phyloP scores from a whole-genome alignment of 92 coral and sea anemone species.

The Zoanthus gigantus region DNA sequence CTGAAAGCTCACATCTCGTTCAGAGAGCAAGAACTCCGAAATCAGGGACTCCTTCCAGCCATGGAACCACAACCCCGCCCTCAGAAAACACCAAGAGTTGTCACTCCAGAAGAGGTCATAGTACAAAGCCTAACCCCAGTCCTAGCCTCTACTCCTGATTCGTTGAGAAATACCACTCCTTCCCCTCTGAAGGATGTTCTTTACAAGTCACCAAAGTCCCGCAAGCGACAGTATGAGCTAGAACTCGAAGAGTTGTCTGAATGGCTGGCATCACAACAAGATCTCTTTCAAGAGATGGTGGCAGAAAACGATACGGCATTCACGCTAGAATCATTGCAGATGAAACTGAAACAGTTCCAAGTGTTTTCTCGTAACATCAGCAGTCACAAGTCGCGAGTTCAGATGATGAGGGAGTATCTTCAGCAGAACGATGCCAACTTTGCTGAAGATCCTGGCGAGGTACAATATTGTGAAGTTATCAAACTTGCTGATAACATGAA shows the following conservation, averaged over 20 bases:
- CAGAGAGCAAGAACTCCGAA: constrained; percentile 78
- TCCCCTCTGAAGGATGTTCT: constrained; percentile 51
- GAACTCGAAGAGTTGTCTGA: constrained; percentile 91
- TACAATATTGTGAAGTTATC: constrained; percentile 56
- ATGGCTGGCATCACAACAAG: constrained; percentile 89
- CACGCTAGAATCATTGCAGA: constrained; percentile 76
- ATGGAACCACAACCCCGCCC: constrained; percentile 49
- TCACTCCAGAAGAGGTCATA: constrained; percentile 46
- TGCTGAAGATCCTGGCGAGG: constrained; percentile 51
- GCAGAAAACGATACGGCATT: constrained; percentile 78
- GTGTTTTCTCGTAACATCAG: constrained; percentile 81
- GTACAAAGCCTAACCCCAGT: constrained; percentile 49
- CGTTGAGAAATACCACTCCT: constrained; percentile 55
- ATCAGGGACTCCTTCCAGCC: constrained; percentile 67
- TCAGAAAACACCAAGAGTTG: constrained; percentile 52
- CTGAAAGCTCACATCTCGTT: constrained; percentile 71
- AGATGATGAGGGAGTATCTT: constrained; percentile 79
- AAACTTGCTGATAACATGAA: constrained; percentile 88
- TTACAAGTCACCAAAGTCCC: constrained; percentile 80
- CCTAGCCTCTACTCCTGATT: constrained; percentile 56
- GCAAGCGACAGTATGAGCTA: constrained; percentile 78
- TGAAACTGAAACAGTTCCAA: constrained; percentile 84
- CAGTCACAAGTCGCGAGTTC: constrained; percentile 79
- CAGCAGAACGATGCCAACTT: constrained; percentile 64
- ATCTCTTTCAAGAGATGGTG: constrained; percentile 80